These are phyloP conservation scores for Seriola aureovittata DNA, from an alignment of 2,113 vertebrate genomes.

Conservation along the genomic window DNA sequence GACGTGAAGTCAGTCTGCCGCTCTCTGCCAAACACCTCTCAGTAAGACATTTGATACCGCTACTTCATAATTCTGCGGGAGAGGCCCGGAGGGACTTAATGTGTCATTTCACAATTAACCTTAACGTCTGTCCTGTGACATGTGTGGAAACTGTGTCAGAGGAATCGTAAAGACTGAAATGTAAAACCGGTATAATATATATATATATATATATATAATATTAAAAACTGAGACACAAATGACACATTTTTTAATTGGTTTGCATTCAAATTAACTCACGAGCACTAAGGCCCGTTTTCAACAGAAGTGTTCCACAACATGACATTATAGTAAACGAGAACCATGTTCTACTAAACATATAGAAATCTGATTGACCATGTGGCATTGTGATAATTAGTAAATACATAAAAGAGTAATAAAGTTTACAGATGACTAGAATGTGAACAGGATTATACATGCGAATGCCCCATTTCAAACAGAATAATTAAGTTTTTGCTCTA, in stretches of 20 bases:
- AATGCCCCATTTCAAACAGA: background rate
- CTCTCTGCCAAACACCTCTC: constrained; percentile 66
- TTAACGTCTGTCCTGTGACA: constrained; percentile 8
- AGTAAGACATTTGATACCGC: constrained; percentile 63
- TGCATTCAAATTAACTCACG: background rate
- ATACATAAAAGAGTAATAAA: background rate
- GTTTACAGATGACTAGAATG: background rate
- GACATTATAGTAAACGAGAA: background rate
- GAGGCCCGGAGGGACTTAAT: constrained; percentile 31
- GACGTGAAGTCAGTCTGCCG: constrained; percentile 59
- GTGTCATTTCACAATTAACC: constrained; percentile 59
- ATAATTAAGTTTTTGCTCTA: background rate
- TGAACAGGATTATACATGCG: background rate
- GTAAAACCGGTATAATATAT: background rate
- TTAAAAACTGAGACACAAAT: background rate
- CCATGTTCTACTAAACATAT: background rate
- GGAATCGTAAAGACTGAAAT: background rate
- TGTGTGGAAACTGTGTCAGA: background rate
- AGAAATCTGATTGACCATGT: background rate
- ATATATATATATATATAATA: no score
- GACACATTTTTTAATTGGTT: background rate
- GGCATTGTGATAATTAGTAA: background rate
- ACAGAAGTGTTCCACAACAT: constrained; percentile 17
- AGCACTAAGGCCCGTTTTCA: background rate
- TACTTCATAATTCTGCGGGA: constrained; percentile 32